Conservation (phyloP, 2,113 vertebrate genomes). For the Fregata magnificens region DNA sequence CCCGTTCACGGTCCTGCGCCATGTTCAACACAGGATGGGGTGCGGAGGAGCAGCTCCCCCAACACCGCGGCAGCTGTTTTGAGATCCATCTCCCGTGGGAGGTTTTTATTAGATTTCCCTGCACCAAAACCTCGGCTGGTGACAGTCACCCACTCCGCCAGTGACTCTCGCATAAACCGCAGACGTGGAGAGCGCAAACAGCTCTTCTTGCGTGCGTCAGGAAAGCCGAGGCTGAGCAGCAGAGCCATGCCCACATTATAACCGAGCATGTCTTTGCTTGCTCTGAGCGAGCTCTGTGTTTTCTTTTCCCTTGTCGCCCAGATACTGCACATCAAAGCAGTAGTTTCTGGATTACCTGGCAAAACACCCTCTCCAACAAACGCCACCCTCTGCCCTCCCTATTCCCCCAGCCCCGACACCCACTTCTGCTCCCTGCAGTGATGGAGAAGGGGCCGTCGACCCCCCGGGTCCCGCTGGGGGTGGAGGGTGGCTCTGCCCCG, state of each 20-base stretch:
- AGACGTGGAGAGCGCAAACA: not conserved
- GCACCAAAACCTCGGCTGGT: not conserved
- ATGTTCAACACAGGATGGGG: not conserved
- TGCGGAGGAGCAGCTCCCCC: not conserved
- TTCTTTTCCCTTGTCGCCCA: not conserved
- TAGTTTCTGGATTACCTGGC: not conserved
- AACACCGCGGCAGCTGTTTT: fast-evolving
- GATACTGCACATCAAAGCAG: not conserved
- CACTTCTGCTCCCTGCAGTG: not conserved
- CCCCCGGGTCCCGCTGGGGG: fast-evolving
- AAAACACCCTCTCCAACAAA: not conserved
- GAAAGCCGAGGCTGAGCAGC: not conserved
- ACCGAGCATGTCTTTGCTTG: not conserved
- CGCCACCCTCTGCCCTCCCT: not conserved
- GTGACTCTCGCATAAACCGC: not conserved
- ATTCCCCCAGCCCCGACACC: not conserved
- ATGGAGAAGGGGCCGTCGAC: not conserved
- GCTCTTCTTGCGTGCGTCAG: not conserved
- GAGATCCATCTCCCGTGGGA: not conserved
- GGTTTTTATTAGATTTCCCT: not conserved
- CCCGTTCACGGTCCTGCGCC: fast-evolving
- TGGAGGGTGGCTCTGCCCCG: not conserved
- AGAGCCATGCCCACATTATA: not conserved
- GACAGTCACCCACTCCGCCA: not conserved
- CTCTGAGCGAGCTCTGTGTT: fast-evolving